phyloP scores from a whole-genome alignment of 1,140 invertebrate genomes.

The Papilio glaucus region DNA sequence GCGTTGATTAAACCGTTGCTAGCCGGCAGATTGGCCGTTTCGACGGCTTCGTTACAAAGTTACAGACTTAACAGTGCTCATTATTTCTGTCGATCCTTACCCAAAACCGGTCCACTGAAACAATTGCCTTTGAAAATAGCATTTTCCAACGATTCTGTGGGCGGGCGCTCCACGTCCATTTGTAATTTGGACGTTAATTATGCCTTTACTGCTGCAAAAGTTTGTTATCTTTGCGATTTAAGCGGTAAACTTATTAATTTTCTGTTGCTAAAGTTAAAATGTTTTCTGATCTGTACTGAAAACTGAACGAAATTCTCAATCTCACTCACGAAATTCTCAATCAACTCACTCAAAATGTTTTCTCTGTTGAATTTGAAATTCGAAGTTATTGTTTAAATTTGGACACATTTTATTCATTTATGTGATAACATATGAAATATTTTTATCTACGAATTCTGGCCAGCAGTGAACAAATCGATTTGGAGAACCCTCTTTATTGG shows the following conservation, averaged over 20 bases:
- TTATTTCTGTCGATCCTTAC: slow-evolving; percentile 55
- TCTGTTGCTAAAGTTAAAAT: background rate
- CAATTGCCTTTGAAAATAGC: slow-evolving; percentile 27
- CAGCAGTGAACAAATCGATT: slow-evolving; percentile 18
- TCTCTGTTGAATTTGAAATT: background rate
- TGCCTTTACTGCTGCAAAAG: slow-evolving; percentile 15
- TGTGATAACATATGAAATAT: slow-evolving; percentile 9
- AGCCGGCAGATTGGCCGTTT: slow-evolving; percentile 52
- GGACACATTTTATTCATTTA: background rate
- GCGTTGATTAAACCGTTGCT: slow-evolving; percentile 50
- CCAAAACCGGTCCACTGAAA: slow-evolving; percentile 6
- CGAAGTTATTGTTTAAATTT: background rate
- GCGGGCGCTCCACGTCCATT: background rate
- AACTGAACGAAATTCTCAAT: background rate
- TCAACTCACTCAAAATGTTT: background rate
- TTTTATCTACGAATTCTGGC: slow-evolving; percentile 3
- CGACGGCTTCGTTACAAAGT: slow-evolving; percentile 61
- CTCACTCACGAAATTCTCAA: too few species aligned
- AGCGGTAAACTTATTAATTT: background rate
- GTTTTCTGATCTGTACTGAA: background rate
- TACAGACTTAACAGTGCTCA: slow-evolving; percentile 54
- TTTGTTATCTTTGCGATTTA: slow-evolving; percentile 32
- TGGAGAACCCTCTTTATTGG: slow-evolving; percentile 30
- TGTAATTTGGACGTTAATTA: slow-evolving; percentile 12
- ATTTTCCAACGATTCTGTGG: slow-evolving; percentile 35